Evolutionary conservation across 2,888 invertebrate genomes (phyloP).

Genomic region (Ormyrus pomaceus): DNA sequence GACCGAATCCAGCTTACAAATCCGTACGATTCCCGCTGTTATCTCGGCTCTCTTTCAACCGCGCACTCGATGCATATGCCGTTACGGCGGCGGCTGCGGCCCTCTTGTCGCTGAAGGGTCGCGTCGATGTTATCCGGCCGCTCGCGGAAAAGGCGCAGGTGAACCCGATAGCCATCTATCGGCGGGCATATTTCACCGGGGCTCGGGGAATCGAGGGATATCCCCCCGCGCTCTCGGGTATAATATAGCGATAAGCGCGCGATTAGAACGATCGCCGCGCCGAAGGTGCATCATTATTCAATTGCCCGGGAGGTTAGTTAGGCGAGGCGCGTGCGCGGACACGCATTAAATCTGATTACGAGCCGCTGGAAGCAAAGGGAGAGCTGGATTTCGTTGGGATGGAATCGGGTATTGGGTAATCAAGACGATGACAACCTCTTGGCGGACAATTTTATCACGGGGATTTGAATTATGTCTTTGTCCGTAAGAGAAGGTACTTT

Average conservation of each 20-base stretch:
- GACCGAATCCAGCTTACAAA: too few species aligned
- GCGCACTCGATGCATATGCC: constrained; percentile 1
- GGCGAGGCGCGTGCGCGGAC: background rate
- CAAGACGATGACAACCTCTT: too few species aligned
- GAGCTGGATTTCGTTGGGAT: background rate
- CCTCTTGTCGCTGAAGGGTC: constrained; percentile 23
- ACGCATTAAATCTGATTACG: background rate
- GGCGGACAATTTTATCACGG: constrained; percentile 23
- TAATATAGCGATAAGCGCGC: background rate
- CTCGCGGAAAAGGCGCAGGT: constrained; percentile 49
- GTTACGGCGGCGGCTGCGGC: background rate
- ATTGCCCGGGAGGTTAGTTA: constrained; percentile 3
- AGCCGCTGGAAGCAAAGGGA: background rate
- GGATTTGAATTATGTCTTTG: constrained; percentile 29
- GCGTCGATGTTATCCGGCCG: constrained; percentile 61
- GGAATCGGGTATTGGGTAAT: background rate
- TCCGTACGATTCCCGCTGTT: background rate
- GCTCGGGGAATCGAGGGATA: background rate
- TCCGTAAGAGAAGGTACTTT: background rate
- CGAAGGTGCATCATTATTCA: constrained; percentile 15
- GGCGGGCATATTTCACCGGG: constrained; percentile 56
- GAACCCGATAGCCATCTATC: constrained; percentile 58
- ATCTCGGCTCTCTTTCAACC: background rate
- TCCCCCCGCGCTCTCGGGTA: background rate
- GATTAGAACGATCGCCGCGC: background rate